Conservation (phyloP, 2,797 vertebrate species). For the Xyrichtys novacula region DNA sequence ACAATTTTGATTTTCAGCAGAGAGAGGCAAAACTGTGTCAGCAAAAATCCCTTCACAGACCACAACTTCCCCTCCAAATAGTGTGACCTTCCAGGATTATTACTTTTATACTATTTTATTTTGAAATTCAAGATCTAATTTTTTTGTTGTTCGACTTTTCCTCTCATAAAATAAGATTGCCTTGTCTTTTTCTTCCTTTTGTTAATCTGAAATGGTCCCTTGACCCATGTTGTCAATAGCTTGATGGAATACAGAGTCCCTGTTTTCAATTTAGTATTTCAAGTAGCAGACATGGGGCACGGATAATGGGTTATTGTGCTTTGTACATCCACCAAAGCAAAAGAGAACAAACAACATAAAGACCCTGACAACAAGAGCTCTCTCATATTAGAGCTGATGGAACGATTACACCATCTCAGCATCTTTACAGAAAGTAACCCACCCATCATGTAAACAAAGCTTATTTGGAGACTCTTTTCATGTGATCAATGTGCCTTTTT, state of each 20-base stretch:
- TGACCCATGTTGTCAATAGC: neutral
- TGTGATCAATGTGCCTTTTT: constrained; percentile 53
- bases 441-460: constrained; percentile 24
- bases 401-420: constrained; percentile 15
- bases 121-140: neutral
- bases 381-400: constrained; percentile 11
- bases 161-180: neutral
- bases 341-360: constrained; percentile 1
- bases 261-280: constrained; percentile 30
- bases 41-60: neutral
- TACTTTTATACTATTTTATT: neutral
- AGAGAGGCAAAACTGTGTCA: constrained; percentile 2
- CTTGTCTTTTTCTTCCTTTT: neutral
- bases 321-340: constrained; percentile 46
- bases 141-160: neutral
- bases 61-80: neutral
- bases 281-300: constrained; percentile 27
- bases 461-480: neutral
- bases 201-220: neutral
- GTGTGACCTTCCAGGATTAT: neutral
- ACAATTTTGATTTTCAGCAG: constrained; percentile 21
- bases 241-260: neutral
- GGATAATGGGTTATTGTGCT: constrained; percentile 52
- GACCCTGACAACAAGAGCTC: neutral
- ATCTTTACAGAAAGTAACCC: constrained; percentile 7